Conservation (phyloP, 2,113 vertebrate species). For the Ardeotis arabs region DNA sequence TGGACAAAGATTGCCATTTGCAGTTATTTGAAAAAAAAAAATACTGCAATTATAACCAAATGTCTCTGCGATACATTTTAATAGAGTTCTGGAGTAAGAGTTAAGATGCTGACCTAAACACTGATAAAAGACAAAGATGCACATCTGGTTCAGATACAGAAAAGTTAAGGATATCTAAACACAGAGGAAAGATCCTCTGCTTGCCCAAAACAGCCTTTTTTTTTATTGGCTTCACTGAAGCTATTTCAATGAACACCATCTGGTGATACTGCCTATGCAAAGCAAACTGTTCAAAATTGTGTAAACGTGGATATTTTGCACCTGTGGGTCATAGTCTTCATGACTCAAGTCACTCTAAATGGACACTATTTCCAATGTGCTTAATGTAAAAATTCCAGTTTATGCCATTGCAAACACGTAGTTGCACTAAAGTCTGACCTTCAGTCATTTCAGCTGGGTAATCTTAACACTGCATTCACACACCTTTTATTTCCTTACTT, state of each 20-base stretch:
- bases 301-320: not conserved
- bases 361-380: not conserved
- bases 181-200: not conserved
- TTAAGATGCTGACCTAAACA: conserved; percentile 41
- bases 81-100: conserved; percentile 18
- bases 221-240: not conserved
- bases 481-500: not conserved
- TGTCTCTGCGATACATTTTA: conserved; percentile 47
- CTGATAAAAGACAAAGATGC: conserved; percentile 21
- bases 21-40: conserved; percentile 53
- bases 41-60: conserved; percentile 71
- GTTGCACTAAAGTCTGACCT: not conserved
- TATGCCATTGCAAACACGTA: not conserved
- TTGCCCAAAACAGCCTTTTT: not conserved
- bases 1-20: conserved; percentile 64
- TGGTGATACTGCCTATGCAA: not conserved
- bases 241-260: not conserved
- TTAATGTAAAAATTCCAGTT: not conserved
- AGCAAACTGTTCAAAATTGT: not conserved
- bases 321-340: not conserved
- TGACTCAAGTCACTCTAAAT: not conserved
- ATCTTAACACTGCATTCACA: not conserved
- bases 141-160: conserved; percentile 19
- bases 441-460: not conserved
- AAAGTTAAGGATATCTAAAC: conserved; percentile 7